Base-by-base conservation (phyloP, 2,113 vertebrate species). In the Ceyx melanurus region DNA sequence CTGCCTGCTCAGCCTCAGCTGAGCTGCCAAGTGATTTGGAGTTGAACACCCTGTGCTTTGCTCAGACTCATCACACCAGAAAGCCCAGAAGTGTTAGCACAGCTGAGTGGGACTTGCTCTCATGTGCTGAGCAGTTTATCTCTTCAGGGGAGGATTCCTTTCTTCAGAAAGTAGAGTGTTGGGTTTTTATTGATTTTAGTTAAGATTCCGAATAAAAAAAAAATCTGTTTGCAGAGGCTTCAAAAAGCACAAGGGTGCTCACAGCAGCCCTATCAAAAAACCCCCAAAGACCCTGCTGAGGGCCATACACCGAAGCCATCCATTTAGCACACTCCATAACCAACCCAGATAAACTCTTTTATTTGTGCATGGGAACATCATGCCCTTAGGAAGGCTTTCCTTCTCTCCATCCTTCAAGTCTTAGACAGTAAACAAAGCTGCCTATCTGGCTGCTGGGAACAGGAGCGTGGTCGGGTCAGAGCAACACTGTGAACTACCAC, bases 311-410 rank as follows among this genome's bases (percentile, higher is more conserved):
- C 89, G 76, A 86, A 81, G 10, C 42, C 37, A 37, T 37, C 37
- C 31, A 66, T 28, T 29, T 23, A 68, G 14, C 46, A 57, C n/a
- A 20, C 15, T 60, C 70, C 15, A 9, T 50, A 76, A 83, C 25
- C 2, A 3, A 65, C 16, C 11, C 51, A 26, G 31, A 31, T 33
- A n/a, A 66, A 93, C 58, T 33, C 23, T 77, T 56, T 56, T 83
- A 33, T 51, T 77, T 66, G n/a, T 0, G 0, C 4, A 5, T 6
- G 9, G 16, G 50, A 91, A 65, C 58, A 23, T 11, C 4, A 1
- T 40, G 56, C 25, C 37, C 51, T 88, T 62, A 25, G 35, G 72
- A 74, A 60, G 29, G 28, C 62, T 68, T 91, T 67, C 28, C 45
- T 80, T 65, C 79, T 60, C 79, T 51, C 7, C 53, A 57, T 57